A percentile compares a stretch with the other conserved stretches of the same genome.
phyloP scores from a whole-genome alignment of 2,888 invertebrate genomes.

The Orthosia gracilis region DNA sequence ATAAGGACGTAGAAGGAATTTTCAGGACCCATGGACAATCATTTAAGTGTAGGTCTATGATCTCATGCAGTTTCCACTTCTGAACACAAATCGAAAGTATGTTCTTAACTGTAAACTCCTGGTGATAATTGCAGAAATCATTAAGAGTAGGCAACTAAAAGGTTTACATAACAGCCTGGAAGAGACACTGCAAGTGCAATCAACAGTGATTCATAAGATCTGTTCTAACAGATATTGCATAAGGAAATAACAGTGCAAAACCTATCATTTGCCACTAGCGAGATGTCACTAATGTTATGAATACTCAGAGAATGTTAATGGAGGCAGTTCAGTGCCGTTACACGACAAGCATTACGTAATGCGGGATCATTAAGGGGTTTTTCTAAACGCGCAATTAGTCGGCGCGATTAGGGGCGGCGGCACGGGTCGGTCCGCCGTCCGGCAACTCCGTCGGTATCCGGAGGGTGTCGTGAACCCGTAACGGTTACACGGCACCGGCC shows the following conservation, averaged over 20 bases:
- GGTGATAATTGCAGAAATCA: not conserved
- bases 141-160: slow-evolving; percentile 19
- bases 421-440: slow-evolving; percentile 36
- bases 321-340: slow-evolving; percentile 64
- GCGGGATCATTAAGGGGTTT: slow-evolving; percentile 70
- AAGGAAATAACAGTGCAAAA: slow-evolving; percentile 44
- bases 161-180: not conserved
- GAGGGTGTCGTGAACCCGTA: slow-evolving; percentile 71
- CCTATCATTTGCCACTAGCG: slow-evolving; percentile 45
- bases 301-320: slow-evolving; percentile 67
- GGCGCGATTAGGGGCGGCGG: slow-evolving; percentile 72
- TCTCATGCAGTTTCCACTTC: not conserved
- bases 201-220: slow-evolving; percentile 20
- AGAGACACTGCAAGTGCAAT: slow-evolving; percentile 26
- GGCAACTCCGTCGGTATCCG: slow-evolving; percentile 58
- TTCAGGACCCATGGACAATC: not conserved
- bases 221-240: slow-evolving; percentile 33
- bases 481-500: slow-evolving; percentile 69
- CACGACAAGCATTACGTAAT: slow-evolving; percentile 54
- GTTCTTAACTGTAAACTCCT: not conserved
- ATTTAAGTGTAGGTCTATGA: not conserved
- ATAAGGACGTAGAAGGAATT: too few relatives aligned
- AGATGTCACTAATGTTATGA: slow-evolving; percentile 54
- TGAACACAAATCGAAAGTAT: not conserved
- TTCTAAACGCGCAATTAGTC: slow-evolving; percentile 75